These are phyloP conservation scores for Drosophila kanapiae DNA, from an alignment of 1,140 invertebrate species.

Conservation along the genomic window DNA sequence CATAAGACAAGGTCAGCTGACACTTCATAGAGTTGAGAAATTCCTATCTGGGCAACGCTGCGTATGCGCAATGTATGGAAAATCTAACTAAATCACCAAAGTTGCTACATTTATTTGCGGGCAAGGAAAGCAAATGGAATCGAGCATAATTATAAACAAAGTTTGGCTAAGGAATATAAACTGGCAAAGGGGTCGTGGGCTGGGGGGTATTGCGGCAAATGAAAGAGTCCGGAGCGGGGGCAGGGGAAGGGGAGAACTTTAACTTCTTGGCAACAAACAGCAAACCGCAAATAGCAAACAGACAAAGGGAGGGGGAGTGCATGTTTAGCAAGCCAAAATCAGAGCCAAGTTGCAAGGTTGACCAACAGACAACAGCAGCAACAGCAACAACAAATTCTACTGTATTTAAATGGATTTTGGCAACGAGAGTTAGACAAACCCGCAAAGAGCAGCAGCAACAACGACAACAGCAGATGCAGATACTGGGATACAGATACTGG, in stretches of 20 bases:
- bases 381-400: constrained; percentile 39
- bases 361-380: constrained; percentile 59
- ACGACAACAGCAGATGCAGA: constrained; percentile 23
- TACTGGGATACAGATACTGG: constrained; percentile 14
- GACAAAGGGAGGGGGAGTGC: constrained; percentile 9
- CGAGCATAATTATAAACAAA: constrained; percentile 70
- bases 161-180: constrained; percentile 37
- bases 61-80: constrained; percentile 47
- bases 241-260: constrained; percentile 9
- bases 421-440: constrained; percentile 63
- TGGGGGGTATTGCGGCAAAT: constrained; percentile 52
- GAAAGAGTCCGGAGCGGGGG: not conserved
- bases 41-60: constrained; percentile 18
- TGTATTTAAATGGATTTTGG: constrained; percentile 81
- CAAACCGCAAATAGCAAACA: constrained; percentile 57
- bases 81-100: constrained; percentile 21
- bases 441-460: constrained; percentile 32
- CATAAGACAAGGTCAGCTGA: constrained; percentile 53
- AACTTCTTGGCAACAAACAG: constrained; percentile 73
- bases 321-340: constrained; percentile 67
- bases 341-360: constrained; percentile 75
- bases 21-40: constrained; percentile 11
- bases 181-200: constrained; percentile 5
- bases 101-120: constrained; percentile 47
- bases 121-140: constrained; percentile 31